These are phyloP conservation scores for Eleutherodactylus coqui DNA, from an alignment of 2,797 vertebrate genomes.

Conservation along the genomic window DNA sequence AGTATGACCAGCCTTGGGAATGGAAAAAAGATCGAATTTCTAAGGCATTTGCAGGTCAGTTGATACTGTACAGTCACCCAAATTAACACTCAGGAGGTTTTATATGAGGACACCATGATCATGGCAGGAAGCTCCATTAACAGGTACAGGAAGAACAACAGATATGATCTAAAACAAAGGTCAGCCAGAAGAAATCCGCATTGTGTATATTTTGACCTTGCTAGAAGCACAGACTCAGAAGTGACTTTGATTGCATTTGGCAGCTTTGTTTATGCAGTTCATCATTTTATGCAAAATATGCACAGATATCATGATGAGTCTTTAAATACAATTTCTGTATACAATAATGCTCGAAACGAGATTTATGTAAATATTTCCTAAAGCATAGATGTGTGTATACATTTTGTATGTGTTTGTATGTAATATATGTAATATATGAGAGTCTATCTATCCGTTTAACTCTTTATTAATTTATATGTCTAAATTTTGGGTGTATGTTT, in stretches of 20 bases:
- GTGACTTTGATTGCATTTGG: neutral
- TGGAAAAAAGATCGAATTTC: constrained; percentile 98
- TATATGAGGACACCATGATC: neutral
- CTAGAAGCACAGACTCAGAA: neutral
- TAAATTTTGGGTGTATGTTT: too few relatives aligned
- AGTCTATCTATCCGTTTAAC: neutral
- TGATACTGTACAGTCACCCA: neutral
- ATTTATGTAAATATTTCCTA: neutral
- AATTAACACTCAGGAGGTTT: neutral
- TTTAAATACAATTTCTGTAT: neutral
- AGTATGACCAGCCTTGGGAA: constrained; percentile 99
- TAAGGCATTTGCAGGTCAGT: constrained; percentile 94
- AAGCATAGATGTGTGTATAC: neutral
- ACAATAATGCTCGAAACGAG: neutral
- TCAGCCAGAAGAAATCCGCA: neutral
- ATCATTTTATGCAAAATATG: constrained; percentile 1
- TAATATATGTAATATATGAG: neutral
- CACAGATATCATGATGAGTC: neutral
- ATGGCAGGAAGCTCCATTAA: neutral
- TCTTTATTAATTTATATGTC: too few relatives aligned
- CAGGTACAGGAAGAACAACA: neutral
- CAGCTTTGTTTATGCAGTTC: neutral
- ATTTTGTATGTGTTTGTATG: neutral
- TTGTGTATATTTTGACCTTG: neutral
- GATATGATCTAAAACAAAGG: constrained; percentile 18